phyloP scores from a whole-genome alignment of 2,888 invertebrate species.

The Drosophila flavopinicola region DNA sequence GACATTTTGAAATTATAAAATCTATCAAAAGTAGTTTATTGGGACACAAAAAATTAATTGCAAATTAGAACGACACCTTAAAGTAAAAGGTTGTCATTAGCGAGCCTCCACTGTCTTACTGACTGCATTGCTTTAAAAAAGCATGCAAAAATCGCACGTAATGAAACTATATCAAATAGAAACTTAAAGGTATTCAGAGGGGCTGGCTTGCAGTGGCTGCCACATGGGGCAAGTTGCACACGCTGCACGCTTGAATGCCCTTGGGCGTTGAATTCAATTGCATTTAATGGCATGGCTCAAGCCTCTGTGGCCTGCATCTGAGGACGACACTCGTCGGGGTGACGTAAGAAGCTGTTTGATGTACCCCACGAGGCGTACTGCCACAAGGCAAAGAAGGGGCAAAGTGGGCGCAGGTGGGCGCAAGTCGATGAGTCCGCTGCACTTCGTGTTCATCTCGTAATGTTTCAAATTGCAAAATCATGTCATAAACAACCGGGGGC shows the following conservation, averaged over 20 bases:
- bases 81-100: too few species aligned
- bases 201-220: conserved; percentile 20
- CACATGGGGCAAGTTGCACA: conserved; percentile 34
- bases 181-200: conserved; percentile 31
- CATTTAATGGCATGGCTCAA: conserved; percentile 69
- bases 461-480: conserved; percentile 74
- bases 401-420: conserved; percentile 13
- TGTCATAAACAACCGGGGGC: conserved; percentile 73
- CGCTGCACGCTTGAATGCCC: conserved; percentile 65
- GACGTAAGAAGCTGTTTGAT: conserved; percentile 69
- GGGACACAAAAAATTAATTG: too few species aligned
- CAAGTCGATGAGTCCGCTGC: conserved; percentile 10
- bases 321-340: conserved; percentile 26
- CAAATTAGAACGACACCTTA: too few species aligned
- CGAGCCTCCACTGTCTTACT: too few species aligned
- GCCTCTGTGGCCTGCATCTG: conserved; percentile 21
- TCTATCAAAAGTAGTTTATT: too few species aligned
- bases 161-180: conserved; percentile 18
- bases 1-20: too few species aligned
- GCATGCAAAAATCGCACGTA: background rate
- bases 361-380: conserved; percentile 56
- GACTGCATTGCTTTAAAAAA: too few species aligned
- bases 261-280: conserved; percentile 73
- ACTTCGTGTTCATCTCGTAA: conserved; percentile 57
- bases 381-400: conserved; percentile 67